These are phyloP conservation scores for Erpobdella octoculata DNA, from an alignment of 2,888 invertebrate genomes.

Conservation along the genomic window DNA sequence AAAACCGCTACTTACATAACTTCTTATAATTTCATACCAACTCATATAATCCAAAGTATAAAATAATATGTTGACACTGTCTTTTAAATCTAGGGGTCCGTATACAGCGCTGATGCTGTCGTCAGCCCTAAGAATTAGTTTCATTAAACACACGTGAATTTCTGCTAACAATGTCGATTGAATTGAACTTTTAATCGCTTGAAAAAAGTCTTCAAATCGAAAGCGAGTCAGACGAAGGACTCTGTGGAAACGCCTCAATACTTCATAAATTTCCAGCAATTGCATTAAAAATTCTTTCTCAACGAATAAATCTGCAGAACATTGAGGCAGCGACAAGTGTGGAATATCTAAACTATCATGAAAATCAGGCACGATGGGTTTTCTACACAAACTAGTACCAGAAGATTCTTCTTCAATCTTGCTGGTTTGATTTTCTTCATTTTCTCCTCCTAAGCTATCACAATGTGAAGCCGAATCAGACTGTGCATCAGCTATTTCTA, in stretches of 20 bases:
- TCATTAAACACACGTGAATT: conserved; percentile 84
- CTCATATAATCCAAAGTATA: conserved; percentile 89
- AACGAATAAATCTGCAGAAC: conserved; percentile 12
- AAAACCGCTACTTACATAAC: conserved; percentile 73
- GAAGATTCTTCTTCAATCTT: neutral
- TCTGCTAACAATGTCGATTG: conserved; percentile 84
- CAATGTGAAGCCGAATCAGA: neutral
- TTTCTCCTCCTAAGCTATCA: neutral
- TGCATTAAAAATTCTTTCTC: conserved; percentile 10
- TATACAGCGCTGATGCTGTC: conserved; percentile 66
- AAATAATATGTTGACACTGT: conserved; percentile 85
- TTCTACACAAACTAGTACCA: neutral
- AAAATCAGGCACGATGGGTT: conserved; percentile 2
- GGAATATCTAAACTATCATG: conserved; percentile 12
- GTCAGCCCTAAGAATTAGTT: conserved; percentile 59
- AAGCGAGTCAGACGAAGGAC: conserved; percentile 83
- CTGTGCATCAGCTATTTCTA: neutral
- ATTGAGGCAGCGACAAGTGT: neutral
- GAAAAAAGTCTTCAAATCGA: conserved; percentile 92
- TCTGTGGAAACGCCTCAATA: conserved; percentile 76
- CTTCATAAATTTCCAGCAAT: conserved; percentile 68
- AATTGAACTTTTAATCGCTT: conserved; percentile 80
- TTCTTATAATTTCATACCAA: conserved; percentile 84
- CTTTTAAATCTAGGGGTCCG: conserved; percentile 91
- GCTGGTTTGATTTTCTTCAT: neutral